Percentiles rank a stretch among this genome's conserved stretches.
Conservation (phyloP, 1,140 invertebrate species). For the Drosophila baimaii region DNA sequence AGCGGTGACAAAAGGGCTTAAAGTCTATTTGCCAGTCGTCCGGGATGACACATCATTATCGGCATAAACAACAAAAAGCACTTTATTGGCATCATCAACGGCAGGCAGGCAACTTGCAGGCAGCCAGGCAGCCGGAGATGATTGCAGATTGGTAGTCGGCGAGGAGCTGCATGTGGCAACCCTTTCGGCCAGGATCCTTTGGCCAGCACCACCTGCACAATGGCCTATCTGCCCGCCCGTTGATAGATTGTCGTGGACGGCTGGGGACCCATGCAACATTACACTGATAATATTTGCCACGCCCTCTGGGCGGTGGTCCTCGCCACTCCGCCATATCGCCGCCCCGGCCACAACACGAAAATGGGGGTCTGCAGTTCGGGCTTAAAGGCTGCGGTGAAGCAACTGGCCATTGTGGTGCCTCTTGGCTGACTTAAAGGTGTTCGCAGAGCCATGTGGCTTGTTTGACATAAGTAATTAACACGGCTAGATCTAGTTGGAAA, state of each 20-base stretch:
- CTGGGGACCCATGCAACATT: constrained; percentile 59
- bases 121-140: constrained; percentile 41
- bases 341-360: constrained; percentile 20
- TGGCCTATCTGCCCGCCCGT: constrained; percentile 31
- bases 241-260: constrained; percentile 57
- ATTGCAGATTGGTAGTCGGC: constrained; percentile 51
- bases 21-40: constrained; percentile 21
- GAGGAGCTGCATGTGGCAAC: constrained; percentile 48
- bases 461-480: background rate
- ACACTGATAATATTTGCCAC: constrained; percentile 73
- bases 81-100: constrained; percentile 76
- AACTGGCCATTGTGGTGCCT: constrained; percentile 19
- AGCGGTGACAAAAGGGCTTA: background rate
- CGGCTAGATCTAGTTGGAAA: too few relatives aligned
- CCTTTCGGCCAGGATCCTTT: constrained; percentile 23
- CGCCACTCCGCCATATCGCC: constrained; percentile 8
- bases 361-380: constrained; percentile 25
- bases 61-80: constrained; percentile 76
- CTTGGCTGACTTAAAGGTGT: constrained; percentile 22
- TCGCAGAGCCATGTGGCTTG: constrained; percentile 1
- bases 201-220: constrained; percentile 37
- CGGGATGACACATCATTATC: constrained; percentile 73
- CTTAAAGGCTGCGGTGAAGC: constrained; percentile 31
- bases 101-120: constrained; percentile 46
- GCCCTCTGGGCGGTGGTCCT: constrained; percentile 8